phyloP scores from a whole-genome alignment of 2,113 vertebrate genomes.

The Megaleporinus macrocephalus region DNA sequence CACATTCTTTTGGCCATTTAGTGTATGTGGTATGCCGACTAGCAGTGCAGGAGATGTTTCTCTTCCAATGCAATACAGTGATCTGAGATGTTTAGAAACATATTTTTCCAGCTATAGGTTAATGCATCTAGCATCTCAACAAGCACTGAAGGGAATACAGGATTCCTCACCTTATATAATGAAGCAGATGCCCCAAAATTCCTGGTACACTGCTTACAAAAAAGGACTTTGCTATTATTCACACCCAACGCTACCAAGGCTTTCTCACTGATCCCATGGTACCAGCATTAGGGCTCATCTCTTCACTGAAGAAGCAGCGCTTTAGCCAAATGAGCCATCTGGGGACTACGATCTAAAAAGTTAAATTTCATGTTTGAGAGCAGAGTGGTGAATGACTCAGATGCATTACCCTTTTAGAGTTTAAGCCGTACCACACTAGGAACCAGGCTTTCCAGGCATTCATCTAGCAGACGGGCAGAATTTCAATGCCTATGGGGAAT shows the following conservation, averaged over 20 bases:
- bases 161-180: not conserved
- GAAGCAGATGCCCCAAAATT: not conserved
- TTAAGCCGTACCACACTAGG: conserved; percentile 8
- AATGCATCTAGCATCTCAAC: not conserved
- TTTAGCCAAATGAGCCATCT: conserved; percentile 38
- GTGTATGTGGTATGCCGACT: too few species aligned
- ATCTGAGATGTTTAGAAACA: too few species aligned
- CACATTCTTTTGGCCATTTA: too few species aligned
- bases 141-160: not conserved
- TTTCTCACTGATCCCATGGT: conserved; percentile 5
- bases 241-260: not conserved
- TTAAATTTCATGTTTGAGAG: conserved; percentile 31
- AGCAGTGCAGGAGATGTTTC: too few species aligned
- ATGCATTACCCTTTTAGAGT: conserved; percentile 38
- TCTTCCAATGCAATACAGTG: too few species aligned
- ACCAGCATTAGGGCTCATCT: conserved; percentile 16
- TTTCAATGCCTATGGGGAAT: not conserved
- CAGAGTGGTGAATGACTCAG: conserved; percentile 25
- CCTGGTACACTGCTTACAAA: not conserved
- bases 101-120: too few species aligned
- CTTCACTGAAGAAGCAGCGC: conserved; percentile 16
- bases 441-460: conserved; percentile 30
- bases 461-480: conserved; percentile 12
- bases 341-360: conserved; percentile 41
- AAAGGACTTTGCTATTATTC: not conserved